Conservation (phyloP, 2,113 vertebrate species). For the Thamnophis sirtalis region DNA sequence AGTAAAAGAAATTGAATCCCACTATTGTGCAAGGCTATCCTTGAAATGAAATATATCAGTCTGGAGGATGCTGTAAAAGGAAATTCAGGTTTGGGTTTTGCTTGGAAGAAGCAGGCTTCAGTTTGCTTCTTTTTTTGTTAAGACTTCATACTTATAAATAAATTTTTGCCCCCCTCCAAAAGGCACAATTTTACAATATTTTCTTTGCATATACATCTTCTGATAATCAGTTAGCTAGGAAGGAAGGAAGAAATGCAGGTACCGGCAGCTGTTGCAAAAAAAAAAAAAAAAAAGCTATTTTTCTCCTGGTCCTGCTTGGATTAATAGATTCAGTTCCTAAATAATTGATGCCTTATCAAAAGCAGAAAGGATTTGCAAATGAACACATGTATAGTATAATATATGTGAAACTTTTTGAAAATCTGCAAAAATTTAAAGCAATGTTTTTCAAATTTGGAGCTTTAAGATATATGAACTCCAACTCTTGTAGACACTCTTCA, state of each 20-base stretch:
- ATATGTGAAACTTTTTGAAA: slow-evolving; percentile 52
- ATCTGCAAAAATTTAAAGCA: slow-evolving; percentile 47
- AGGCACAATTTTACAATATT: neutral
- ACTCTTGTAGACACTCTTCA: neutral
- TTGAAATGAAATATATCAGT: neutral
- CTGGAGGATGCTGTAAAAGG: too few relatives aligned
- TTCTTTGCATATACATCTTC: neutral
- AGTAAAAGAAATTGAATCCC: too few relatives aligned
- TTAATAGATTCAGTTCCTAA: slow-evolving; percentile 60
- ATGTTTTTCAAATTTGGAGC: neutral
- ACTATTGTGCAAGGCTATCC: too few relatives aligned
- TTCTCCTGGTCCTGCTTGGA: slow-evolving; percentile 36
- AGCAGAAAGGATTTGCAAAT: slow-evolving; percentile 66
- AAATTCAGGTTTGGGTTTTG: neutral
- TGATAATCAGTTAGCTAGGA: neutral
- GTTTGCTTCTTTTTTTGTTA: neutral
- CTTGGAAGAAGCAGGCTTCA: neutral
- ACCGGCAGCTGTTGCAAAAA: neutral
- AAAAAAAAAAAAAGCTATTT: slow-evolving; percentile 21
- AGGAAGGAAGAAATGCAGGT: neutral
- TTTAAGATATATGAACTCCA: neutral
- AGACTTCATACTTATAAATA: neutral
- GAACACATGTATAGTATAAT: slow-evolving; percentile 55
- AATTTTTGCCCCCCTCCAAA: neutral
- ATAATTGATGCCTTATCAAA: slow-evolving; percentile 60